Base-by-base conservation (phyloP, 1,140 invertebrate species). In the Oncopeltus fasciatus region DNA sequence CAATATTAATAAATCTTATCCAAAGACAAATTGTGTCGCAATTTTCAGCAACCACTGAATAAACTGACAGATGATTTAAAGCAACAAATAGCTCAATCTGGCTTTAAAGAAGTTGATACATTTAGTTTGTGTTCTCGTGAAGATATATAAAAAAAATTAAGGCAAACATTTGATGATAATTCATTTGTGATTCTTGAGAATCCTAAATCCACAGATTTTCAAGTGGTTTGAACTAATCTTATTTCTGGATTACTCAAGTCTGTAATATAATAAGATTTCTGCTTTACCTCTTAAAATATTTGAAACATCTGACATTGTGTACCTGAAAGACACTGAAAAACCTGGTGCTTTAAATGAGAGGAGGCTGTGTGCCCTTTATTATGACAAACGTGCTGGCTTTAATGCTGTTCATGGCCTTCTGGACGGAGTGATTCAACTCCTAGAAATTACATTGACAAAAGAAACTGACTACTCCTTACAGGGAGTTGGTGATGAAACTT, bases 201-300 rank as follows among this genome's bases (percentile, higher is more conserved):
- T 78, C 97, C 97, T 0, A 99, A 99, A 78, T 97, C 96, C 0
- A 70, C 91, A 26, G 96, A 99, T 74, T 99, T 98, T 75, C 94
- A 98, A 81, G 87, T 91, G 64, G 95, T 87, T 0, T 80, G 96
- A 60, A 96, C 93, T 0, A 82, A 83, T 14, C 75, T 99, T 12
- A 67, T 99, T 38, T 85, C 95, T 0, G 96, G 97, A 1, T 76
- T 99, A 20, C 74, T 99, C 26, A 98, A 97, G 75, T 99, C 96
- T 0, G 71, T 98, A 3, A 1, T 86, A 88, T 38, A 99, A 99
- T 75, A 92, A 92, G 70, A 92, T 92, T 68, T 90, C 98, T 87
- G 90, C 95, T 0, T 71, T 99, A 53, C 97, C 97, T 0, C 71
- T 98, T 1, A 95, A 92, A 75, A 74, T 99, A 21, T 99, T 99